Evolutionary conservation across 92 coral and sea anemone species (phyloP).

Genomic region (Blastomussa wellsi): DNA sequence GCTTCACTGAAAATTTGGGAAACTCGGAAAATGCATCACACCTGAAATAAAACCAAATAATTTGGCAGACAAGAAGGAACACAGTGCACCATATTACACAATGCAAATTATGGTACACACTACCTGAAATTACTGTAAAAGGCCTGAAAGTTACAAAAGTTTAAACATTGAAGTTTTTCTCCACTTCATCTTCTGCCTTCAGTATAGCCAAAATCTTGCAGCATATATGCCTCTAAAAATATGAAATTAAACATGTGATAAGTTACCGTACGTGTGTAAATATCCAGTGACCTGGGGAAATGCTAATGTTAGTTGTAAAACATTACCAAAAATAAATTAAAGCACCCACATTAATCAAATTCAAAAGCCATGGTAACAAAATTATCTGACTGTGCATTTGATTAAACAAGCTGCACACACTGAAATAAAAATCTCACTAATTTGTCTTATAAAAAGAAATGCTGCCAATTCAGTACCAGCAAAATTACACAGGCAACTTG

Average conservation of each 20-base stretch:
- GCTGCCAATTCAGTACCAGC: background rate
- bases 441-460: background rate
- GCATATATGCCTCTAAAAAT: background rate
- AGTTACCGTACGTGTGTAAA: no score
- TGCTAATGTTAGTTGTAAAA: background rate
- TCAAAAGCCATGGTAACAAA: background rate
- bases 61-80: background rate
- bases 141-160: slow-evolving; percentile 4
- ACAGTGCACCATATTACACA: background rate
- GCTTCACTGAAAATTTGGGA: no score
- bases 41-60: background rate
- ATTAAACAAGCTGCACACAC: background rate
- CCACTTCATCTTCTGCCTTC: slow-evolving; percentile 19
- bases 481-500: background rate
- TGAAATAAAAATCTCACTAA: background rate
- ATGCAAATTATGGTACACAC: background rate
- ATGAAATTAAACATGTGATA: no score
- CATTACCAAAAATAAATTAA: background rate
- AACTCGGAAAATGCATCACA: no score
- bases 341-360: background rate
- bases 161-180: slow-evolving; percentile 1
- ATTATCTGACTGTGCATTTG: background rate
- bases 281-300: no score
- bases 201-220: background rate
- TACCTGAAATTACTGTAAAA: slow-evolving; percentile 20